Base-by-base conservation (phyloP, 2,888 invertebrate species). In the Hirtodrosophila duncani region DNA sequence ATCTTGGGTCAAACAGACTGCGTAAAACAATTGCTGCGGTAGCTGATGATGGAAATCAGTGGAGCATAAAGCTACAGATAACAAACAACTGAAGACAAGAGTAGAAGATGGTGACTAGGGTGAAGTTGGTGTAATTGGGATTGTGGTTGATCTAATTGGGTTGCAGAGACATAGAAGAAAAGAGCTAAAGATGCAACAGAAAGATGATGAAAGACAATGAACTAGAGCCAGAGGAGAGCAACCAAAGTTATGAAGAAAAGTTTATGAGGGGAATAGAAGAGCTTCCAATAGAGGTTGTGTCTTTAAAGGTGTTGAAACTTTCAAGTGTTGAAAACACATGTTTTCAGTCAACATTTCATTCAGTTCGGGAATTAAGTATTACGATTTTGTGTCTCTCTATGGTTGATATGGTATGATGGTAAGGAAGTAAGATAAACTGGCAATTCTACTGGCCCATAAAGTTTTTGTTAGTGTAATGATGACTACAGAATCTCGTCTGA, bases 41-140 rank as follows among this genome's bases (percentile, higher is more conserved):
- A 45, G 36, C 38, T 44, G 41, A 31, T 49, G 38, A 10, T 37
- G 18, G 42, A 44, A 81, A 52, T 72, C 79, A 68, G 46, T 79
- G 29, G 66, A 66, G 57, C 81, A 67, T 74, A 45, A 78, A 69
- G 58, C 74, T 72, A 11, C 27, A 77, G 81, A 57, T 71, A 80
- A 62, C 66, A 41, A 45, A 39, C 30, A 16, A 36, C 8, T 18
- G 33, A 41, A 11, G 13, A 6, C 9, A 13, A 3, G 2, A 8
- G 7, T 14, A 33, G 5, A 8, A 20, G 10, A 23, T 26, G 1
- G 14, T 16, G n/a, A 11, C 7, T 13, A 23, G 21, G 21, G 31
- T 23, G 14, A 18, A 11, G 5, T 7, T 20, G 7, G 20, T 20
- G 7, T 4, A 20, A 21, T 33, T 63, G 67, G 63, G 63, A 51